Evolutionary conservation across 2,888 invertebrate species (phyloP).

Genomic region (Parnassius apollo): DNA sequence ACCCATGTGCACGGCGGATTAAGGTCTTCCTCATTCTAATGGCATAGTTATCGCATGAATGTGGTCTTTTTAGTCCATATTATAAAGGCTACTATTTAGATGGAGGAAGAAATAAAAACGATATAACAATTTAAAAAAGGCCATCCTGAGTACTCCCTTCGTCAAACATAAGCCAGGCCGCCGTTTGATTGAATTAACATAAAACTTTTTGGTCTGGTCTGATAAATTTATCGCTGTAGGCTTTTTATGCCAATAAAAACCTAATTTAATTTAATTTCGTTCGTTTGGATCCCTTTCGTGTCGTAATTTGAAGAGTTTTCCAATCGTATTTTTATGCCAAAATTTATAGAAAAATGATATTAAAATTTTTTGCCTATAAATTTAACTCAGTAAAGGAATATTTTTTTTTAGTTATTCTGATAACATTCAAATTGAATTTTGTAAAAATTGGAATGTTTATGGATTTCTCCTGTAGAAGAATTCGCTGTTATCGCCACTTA

Average conservation of each 20-base stretch:
- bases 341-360: not conserved
- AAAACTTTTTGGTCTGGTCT: conserved; percentile 60
- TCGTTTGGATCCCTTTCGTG: conserved; percentile 50
- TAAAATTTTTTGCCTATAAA: too few species aligned
- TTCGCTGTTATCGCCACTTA: too few species aligned
- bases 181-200: conserved; percentile 75
- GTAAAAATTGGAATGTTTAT: too few species aligned
- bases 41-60: too few species aligned
- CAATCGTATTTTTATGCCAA: conserved; percentile 1
- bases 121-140: conserved; percentile 38
- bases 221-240: conserved; percentile 70
- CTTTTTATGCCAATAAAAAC: conserved; percentile 56
- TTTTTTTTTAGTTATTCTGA: too few species aligned
- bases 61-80: too few species aligned
- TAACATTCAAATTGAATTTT: too few species aligned
- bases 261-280: conserved; percentile 62
- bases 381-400: too few species aligned
- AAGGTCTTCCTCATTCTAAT: too few species aligned
- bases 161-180: conserved; percentile 68
- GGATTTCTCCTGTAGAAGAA: too few species aligned
- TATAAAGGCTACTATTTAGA: too few species aligned
- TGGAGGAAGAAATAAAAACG: not conserved
- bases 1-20: too few species aligned
- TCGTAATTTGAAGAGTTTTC: conserved; percentile 43
- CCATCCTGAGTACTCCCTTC: conserved; percentile 53